Base-by-base conservation (phyloP, 1,140 invertebrate genomes). In the Aleiodes sp. region DNA sequence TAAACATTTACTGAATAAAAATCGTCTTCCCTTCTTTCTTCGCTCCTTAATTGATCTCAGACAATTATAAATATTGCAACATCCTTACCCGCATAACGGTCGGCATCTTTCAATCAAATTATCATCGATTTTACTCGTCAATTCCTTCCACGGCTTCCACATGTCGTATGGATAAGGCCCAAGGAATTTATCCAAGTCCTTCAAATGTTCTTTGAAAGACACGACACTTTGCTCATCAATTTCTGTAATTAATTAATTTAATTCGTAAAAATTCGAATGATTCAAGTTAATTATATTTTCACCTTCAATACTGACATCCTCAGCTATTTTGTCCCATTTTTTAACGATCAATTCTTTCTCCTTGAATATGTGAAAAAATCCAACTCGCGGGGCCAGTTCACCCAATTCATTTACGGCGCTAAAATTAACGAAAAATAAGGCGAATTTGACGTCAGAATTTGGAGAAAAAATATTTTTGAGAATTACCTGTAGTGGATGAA, bases 91-190 rank as follows among this genome's bases (percentile, higher is more conserved):
- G 71, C 82, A 84, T 19, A 76, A 4, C 14, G 84, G 84, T 7
- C 74, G 31, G 73, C 84, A 86, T 72, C 83, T 78, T 62, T 80
- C 76, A 0, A 80, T 29, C n/a, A 85, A 43, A 9, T 59, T 7
- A 24, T 59, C 33, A 21, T 75, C 79, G 16, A 86, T 81, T 65
- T 80, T 77, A 59, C 73, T 76, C 3, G 94, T 93, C 12, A 99
- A 86, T 24, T 91, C 87, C 63, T 93, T 90, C 97, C 97, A 99
- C 74, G 93, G 92, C 70, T 92, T 91, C 82, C 92, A 94, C 69
- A 91, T 91, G 72, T 97, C 92, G 86, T 93, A 97, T 10, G 97
- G 97, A 88, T 99, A 99, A 3, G 94, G 89, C 10, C 94, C 98
- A 39, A 99, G 84, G 83, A 90, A 93, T 70, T 86, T 87, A 77